phyloP scores from a whole-genome alignment of 2,113 vertebrate species.

The Pituophis catenifer region DNA sequence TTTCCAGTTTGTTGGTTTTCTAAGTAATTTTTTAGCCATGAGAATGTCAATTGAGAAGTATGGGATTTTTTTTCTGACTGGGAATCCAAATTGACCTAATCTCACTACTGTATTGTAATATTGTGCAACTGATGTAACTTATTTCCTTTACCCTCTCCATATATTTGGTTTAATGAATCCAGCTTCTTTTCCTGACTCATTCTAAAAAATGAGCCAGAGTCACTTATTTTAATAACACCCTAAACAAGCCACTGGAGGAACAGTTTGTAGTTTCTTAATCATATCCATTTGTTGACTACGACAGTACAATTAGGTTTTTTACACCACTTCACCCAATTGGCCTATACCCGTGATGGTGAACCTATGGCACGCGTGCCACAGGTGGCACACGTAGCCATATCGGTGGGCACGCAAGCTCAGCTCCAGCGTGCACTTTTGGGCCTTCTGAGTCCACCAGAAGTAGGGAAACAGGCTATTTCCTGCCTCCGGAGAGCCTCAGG shows the following conservation, averaged over 20 bases:
- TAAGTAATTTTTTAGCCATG: background rate
- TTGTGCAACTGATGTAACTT: background rate
- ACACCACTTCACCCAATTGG: background rate
- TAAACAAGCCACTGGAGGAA: background rate
- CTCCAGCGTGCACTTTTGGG: too few relatives aligned
- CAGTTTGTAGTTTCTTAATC: background rate
- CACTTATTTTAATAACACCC: background rate
- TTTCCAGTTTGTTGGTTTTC: background rate
- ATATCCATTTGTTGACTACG: background rate
- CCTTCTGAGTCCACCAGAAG: too few relatives aligned
- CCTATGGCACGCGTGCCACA: too few relatives aligned
- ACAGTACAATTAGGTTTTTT: background rate
- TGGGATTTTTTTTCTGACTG: background rate
- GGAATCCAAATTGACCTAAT: background rate
- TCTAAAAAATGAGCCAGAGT: background rate
- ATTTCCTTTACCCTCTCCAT: background rate
- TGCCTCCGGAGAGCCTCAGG: too few relatives aligned
- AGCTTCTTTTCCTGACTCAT: background rate
- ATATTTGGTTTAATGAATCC: background rate
- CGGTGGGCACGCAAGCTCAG: too few relatives aligned
- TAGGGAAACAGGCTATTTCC: too few relatives aligned
- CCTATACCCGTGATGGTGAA: background rate
- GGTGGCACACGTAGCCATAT: too few relatives aligned
- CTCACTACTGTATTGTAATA: background rate
- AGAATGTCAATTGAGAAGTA: background rate